A percentile compares a stretch with the other conserved stretches of the same genome.
Conservation (phyloP, 2,888 invertebrate species). For the Noctua fimbriata region DNA sequence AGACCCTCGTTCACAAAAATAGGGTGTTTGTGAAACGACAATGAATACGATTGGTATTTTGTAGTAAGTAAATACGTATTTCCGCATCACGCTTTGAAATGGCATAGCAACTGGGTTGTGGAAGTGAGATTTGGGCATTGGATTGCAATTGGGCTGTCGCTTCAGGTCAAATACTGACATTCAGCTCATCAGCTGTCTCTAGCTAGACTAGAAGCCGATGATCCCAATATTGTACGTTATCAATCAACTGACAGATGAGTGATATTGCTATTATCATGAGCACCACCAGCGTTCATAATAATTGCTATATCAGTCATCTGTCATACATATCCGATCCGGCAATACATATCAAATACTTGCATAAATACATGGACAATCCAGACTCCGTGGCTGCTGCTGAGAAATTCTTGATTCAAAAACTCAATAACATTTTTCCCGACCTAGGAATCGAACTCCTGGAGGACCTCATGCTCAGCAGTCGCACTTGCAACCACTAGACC, state of each 20-base stretch:
- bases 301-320: background rate
- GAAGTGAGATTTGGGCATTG: too few relatives aligned
- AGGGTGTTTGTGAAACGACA: conserved; percentile 72
- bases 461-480: too few relatives aligned
- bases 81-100: background rate
- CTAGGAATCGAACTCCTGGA: too few relatives aligned
- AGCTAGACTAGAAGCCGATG: background rate
- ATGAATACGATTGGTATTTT: conserved; percentile 62
- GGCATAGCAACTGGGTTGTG: background rate
- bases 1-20: conserved; percentile 74
- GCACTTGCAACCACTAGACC: too few relatives aligned
- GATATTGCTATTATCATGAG: too few relatives aligned
- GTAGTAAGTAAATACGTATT: conserved; percentile 36
- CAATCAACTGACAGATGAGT: too few relatives aligned
- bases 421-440: too few relatives aligned
- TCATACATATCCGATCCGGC: background rate
- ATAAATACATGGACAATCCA: too few relatives aligned
- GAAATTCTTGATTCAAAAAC: too few relatives aligned
- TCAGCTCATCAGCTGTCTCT: background rate
- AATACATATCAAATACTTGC: too few relatives aligned
- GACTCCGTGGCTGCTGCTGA: too few relatives aligned
- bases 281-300: too few relatives aligned
- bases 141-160: background rate
- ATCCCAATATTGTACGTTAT: background rate
- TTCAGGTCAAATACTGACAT: background rate